Conservation (phyloP, 2,888 invertebrate species). For the Hydriomena furcata region DNA sequence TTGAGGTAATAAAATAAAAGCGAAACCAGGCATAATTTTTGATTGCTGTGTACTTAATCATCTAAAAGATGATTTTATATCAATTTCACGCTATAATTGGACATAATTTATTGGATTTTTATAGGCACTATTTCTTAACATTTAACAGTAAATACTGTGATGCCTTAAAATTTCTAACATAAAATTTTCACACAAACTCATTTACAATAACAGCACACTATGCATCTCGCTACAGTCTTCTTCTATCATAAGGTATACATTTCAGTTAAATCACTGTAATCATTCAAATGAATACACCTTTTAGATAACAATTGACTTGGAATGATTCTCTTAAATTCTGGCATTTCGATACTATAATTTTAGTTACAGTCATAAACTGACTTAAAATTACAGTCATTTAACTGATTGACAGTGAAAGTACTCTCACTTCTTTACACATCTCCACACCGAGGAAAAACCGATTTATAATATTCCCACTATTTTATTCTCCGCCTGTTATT, state of each 20-base stretch:
- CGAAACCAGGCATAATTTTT: slow-evolving; percentile 19
- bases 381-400: slow-evolving; percentile 42
- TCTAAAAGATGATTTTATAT: slow-evolving; percentile 22
- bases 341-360: neutral
- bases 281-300: neutral
- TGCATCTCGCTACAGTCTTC: slow-evolving; percentile 69
- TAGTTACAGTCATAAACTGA: slow-evolving; percentile 12
- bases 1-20: slow-evolving; percentile 29
- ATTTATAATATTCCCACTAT: slow-evolving; percentile 15
- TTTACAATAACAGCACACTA: slow-evolving; percentile 47
- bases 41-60: slow-evolving; percentile 28
- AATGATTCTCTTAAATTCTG: slow-evolving; percentile 1
- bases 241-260: slow-evolving; percentile 45
- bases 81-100: slow-evolving; percentile 22
- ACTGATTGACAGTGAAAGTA: slow-evolving; percentile 34
- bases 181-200: slow-evolving; percentile 45
- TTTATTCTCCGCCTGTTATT: slow-evolving; percentile 43
- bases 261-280: slow-evolving; percentile 45
- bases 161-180: slow-evolving; percentile 49
- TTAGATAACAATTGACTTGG: slow-evolving; percentile 4
- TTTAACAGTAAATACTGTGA: slow-evolving; percentile 51
- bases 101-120: slow-evolving; percentile 28
- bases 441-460: slow-evolving; percentile 41
- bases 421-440: slow-evolving; percentile 46
- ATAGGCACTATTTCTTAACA: slow-evolving; percentile 52